Conservation (phyloP, 1,140 invertebrate genomes). For the Cryptotermes secundus region DNA sequence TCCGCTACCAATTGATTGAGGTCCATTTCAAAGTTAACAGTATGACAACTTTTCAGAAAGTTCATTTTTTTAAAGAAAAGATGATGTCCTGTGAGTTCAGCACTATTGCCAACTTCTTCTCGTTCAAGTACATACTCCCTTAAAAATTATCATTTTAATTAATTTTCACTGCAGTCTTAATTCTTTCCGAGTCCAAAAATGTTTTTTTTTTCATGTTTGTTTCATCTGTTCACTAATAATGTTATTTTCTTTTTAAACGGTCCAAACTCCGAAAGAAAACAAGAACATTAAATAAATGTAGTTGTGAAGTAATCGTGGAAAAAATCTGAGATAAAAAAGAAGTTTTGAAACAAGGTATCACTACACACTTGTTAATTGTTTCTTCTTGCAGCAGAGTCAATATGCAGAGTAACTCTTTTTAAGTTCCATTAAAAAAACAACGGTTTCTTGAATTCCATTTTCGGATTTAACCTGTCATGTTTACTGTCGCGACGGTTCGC, state of each 20-base stretch:
- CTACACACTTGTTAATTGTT: constrained; percentile 6
- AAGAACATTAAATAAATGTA: constrained; percentile 11
- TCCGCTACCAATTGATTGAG: constrained; percentile 35
- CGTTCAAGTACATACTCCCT: neutral
- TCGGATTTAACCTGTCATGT: neutral
- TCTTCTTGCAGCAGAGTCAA: neutral
- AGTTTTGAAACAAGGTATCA: constrained; percentile 3
- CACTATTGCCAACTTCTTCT: constrained; percentile 16
- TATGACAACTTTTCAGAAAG: neutral
- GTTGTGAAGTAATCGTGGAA: neutral
- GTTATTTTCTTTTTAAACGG: neutral
- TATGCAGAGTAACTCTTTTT: constrained; percentile 8
- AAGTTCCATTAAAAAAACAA: neutral
- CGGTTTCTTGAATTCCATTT: neutral
- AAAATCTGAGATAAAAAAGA: constrained; percentile 14
- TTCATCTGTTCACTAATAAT: neutral
- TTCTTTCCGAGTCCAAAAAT: constrained; percentile 15
- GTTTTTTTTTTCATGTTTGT: constrained; percentile 2
- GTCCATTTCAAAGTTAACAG: constrained; percentile 31
- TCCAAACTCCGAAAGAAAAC: neutral
- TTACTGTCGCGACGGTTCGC: neutral
- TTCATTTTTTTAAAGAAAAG: constrained; percentile 22
- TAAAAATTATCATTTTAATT: constrained; percentile 6
- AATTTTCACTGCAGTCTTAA: constrained; percentile 16
- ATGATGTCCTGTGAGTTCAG: constrained; percentile 13